Conservation (phyloP, 64 coral and sea anemone species). For the Exaiptasia diaphana region DNA sequence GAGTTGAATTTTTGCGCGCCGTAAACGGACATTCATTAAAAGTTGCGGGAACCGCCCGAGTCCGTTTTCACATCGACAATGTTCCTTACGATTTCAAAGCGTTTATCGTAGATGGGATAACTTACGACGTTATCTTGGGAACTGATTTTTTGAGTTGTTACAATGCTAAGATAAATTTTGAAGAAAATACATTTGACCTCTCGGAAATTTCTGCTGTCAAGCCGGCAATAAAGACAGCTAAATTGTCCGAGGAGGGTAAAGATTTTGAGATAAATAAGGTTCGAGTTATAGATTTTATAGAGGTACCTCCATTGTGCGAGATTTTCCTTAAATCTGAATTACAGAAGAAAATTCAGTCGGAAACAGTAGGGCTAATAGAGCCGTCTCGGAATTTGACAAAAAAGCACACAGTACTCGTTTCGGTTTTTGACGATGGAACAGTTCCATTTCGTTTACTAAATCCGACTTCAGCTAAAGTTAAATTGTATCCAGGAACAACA, state of each 20-base stretch:
- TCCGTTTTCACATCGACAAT: too few species aligned
- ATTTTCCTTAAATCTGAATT: too few species aligned
- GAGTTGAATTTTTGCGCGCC: too few species aligned
- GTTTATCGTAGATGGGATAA: background rate
- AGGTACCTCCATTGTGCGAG: background rate
- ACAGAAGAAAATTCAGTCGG: too few species aligned
- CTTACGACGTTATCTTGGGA: background rate
- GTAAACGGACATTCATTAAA: too few species aligned
- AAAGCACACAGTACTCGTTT: background rate
- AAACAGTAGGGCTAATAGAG: too few species aligned
- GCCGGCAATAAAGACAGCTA: background rate
- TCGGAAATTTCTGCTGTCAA: background rate
- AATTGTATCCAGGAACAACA: background rate
- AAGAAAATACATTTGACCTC: background rate
- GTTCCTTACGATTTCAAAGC: too few species aligned
- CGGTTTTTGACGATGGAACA: background rate
- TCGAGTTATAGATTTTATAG: background rate
- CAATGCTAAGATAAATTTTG: background rate
- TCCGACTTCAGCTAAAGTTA: background rate
- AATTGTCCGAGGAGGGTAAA: background rate
- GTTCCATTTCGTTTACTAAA: slow-evolving; percentile 26
- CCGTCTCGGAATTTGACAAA: background rate
- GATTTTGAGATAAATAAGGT: background rate
- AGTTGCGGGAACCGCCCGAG: too few species aligned
- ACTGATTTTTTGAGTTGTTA: background rate